These are phyloP conservation scores for Mesoligia furuncula DNA, from an alignment of 2,888 invertebrate species.

Conservation along the genomic window DNA sequence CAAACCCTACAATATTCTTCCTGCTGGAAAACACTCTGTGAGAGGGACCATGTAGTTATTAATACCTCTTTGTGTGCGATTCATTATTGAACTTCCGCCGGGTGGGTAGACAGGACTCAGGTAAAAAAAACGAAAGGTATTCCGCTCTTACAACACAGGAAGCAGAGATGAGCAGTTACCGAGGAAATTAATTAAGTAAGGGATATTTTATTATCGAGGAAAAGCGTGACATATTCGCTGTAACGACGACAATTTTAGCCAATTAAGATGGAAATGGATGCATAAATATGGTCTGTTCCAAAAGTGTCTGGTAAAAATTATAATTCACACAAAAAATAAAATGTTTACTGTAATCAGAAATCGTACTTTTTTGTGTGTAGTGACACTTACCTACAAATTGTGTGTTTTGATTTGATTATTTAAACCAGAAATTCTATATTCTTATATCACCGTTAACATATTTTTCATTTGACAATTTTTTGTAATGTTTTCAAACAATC, in stretches of 20 bases:
- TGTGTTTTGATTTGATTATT: background rate
- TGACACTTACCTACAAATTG: background rate
- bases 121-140: background rate
- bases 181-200: background rate
- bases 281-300: background rate
- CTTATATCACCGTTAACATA: background rate
- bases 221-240: background rate
- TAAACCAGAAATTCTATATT: background rate
- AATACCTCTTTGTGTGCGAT: background rate
- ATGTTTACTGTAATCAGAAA: background rate
- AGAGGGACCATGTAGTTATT: background rate
- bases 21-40: too few species aligned
- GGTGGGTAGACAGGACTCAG: background rate
- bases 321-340: too few species aligned
- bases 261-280: background rate
- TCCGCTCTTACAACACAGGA: background rate
- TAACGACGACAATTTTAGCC: background rate
- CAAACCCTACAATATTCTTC: too few species aligned
- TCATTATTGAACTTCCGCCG: background rate
- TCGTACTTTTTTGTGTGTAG: background rate
- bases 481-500: background rate
- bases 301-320: background rate
- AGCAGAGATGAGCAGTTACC: background rate
- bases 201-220: slow-evolving; percentile 7
- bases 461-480: background rate